A percentile compares a stretch with the other conserved stretches of the same genome.
Conservation (phyloP, 2,888 invertebrate species). For the Microchrysa polita region DNA sequence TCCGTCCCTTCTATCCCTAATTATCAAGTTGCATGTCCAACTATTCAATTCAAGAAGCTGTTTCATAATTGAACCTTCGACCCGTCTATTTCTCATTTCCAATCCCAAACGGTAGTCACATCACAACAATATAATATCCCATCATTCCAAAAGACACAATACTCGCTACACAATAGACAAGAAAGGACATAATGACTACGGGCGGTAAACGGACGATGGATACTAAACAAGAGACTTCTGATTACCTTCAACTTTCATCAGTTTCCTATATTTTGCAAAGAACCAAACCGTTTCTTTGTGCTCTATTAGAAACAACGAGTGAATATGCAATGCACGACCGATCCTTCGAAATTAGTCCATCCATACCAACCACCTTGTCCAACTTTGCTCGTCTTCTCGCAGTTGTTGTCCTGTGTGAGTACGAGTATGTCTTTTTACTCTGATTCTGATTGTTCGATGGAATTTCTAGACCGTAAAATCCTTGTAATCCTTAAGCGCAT, state of each 20-base stretch:
- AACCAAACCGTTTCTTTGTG: neutral
- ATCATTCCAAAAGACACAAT: no score
- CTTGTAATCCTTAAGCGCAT: constrained; percentile 49
- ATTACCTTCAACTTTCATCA: constrained; percentile 5
- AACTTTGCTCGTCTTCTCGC: neutral
- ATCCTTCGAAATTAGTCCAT: no score
- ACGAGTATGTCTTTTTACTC: no score
- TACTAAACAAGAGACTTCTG: constrained; percentile 6
- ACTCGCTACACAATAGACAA: neutral
- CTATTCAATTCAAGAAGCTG: neutral
- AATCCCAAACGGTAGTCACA: neutral
- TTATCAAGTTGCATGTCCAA: neutral
- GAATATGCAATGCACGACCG: no score
- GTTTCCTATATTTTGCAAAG: constrained; percentile 18
- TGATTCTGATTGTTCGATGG: constrained; percentile 32
- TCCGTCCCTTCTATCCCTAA: no score
- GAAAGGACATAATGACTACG: constrained; percentile 3
- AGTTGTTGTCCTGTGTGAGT: neutral
- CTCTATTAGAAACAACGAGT: no score
- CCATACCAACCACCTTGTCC: neutral
- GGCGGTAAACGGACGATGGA: neutral
- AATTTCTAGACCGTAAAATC: constrained; percentile 50
- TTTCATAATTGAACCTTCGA: neutral
- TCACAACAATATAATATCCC: no score
- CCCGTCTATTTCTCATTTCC: neutral